A percentile compares a stretch with the other conserved stretches of the same genome.
These are phyloP conservation scores for Enoplosus armatus DNA, from an alignment of 2,797 vertebrate genomes.

Conservation along the genomic window DNA sequence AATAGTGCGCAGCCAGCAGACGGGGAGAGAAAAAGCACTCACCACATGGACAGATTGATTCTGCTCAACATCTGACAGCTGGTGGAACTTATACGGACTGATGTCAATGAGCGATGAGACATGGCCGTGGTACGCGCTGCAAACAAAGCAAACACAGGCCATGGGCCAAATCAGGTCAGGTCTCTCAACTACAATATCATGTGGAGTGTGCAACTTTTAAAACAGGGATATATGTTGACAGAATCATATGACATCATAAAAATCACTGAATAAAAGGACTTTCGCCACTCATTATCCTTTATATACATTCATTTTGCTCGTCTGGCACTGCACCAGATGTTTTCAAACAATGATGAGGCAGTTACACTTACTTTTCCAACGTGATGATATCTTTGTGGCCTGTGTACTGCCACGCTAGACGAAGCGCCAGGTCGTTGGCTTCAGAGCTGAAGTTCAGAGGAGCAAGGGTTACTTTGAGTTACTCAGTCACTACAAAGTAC, in stretches of 20 bases:
- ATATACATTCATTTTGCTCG: background rate
- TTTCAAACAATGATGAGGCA: rapidly evolving
- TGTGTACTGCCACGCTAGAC: conserved; percentile 91
- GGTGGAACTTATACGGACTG: conserved; percentile 97
- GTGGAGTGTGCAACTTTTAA: background rate
- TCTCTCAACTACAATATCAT: background rate
- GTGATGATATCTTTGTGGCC: conserved; percentile 95
- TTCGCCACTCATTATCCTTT: background rate
- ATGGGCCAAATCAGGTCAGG: background rate
- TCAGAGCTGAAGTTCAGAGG: conserved; percentile 90
- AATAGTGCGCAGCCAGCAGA: conserved; percentile 51
- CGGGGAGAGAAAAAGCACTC: conserved; percentile 77
- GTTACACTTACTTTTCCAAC: conserved; percentile 92
- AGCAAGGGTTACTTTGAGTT: conserved; percentile 74
- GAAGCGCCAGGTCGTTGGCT: conserved; percentile 97
- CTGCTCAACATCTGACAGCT: conserved; percentile 85
- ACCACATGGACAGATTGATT: conserved; percentile 96
- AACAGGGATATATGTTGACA: background rate
- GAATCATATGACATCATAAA: background rate
- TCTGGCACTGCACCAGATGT: conserved; percentile 1
- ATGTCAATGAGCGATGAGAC: conserved; percentile 97
- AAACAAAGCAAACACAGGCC: conserved; percentile 51
- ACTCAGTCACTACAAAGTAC: conserved; percentile 83
- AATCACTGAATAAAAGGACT: background rate
- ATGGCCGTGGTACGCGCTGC: conserved; percentile 97